Percentiles rank a stretch among this genome's conserved stretches.
These are phyloP conservation scores for Margarornis squamiger DNA, from an alignment of 2,797 vertebrate genomes.

Conservation along the genomic window DNA sequence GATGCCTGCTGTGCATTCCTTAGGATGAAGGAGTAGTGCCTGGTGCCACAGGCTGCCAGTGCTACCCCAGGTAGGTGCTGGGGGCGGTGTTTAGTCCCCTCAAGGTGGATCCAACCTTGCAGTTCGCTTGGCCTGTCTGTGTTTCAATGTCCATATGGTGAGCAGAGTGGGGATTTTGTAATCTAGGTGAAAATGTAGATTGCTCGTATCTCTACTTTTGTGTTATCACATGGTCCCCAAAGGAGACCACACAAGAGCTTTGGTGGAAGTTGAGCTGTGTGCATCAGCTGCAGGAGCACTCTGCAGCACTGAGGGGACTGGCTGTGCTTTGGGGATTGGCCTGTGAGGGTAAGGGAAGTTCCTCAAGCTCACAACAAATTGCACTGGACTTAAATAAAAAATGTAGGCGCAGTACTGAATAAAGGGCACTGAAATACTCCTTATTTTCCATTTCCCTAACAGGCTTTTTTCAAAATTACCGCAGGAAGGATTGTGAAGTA, in stretches of 20 bases:
- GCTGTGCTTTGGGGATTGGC: background rate
- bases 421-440: background rate
- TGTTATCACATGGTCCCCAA: background rate
- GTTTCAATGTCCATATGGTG: background rate
- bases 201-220: background rate
- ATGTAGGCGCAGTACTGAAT: accelerated
- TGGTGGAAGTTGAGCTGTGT: background rate
- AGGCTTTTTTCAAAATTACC: background rate
- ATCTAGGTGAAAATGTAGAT: background rate
- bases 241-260: background rate
- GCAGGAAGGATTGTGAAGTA: background rate
- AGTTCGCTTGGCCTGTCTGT: background rate
- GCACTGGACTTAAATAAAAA: background rate
- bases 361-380: background rate
- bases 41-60: background rate
- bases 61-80: accelerated
- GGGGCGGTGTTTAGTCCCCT: background rate
- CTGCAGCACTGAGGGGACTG: background rate
- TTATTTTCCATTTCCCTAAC: background rate
- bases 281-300: background rate
- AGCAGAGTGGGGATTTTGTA: background rate
- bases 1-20: background rate
- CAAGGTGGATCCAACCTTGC: background rate
- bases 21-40: background rate
- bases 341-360: background rate